These are phyloP conservation scores for Temnothorax unifasciatus DNA, from an alignment of 2,888 invertebrate genomes.

Conservation along the genomic window DNA sequence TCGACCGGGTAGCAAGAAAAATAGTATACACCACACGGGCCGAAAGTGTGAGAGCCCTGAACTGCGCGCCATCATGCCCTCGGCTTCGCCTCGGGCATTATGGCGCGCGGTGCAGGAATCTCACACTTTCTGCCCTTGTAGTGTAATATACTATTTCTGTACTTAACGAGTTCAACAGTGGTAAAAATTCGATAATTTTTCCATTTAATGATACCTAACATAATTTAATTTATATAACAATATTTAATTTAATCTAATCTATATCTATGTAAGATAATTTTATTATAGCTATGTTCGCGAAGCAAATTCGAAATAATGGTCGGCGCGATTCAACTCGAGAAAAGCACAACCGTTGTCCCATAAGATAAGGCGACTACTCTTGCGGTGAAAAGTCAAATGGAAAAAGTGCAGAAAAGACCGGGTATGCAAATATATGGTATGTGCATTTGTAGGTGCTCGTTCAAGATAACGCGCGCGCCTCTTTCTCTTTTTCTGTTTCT, in stretches of 20 bases:
- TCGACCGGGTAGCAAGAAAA: no score
- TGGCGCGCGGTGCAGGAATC: no score
- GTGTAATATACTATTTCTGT: no score
- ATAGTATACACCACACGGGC: no score
- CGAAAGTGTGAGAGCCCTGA: no score
- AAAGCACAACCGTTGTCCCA: conserved; percentile 37
- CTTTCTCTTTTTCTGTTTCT: background rate
- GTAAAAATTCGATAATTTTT: background rate
- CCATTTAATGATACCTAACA: background rate
- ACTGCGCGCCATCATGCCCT: no score
- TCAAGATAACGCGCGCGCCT: conserved; percentile 23
- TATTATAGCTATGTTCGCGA: no score
- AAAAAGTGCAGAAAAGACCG: conserved; percentile 1
- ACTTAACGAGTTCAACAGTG: background rate
- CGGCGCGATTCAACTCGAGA: background rate
- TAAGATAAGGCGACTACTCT: conserved; percentile 30
- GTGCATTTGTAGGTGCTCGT: conserved; percentile 10
- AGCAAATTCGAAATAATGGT: background rate
- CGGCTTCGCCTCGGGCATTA: no score
- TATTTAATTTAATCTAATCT: background rate
- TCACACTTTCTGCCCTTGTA: no score
- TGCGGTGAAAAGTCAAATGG: background rate
- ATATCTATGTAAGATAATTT: background rate
- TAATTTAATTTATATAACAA: background rate
- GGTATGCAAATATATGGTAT: conserved; percentile 42